Conservation (phyloP, 2,888 invertebrate genomes). For the Harpalus rubripes region DNA sequence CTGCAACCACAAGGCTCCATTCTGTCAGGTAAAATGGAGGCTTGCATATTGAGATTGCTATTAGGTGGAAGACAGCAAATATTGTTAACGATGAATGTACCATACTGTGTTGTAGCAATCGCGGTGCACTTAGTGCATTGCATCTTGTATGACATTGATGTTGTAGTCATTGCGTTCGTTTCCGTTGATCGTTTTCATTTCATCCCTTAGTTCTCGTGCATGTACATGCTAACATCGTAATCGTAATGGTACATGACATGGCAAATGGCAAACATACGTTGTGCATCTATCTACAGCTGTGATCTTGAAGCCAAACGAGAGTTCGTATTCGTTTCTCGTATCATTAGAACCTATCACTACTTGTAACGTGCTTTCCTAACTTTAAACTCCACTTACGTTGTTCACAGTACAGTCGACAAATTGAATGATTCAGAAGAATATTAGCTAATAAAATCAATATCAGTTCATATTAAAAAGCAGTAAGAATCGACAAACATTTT, state of each 20-base stretch:
- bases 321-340: background rate
- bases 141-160: constrained; percentile 56
- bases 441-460: constrained; percentile 32
- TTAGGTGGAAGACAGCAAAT: constrained; percentile 72
- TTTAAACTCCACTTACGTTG: constrained; percentile 25
- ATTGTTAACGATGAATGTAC: constrained; percentile 66
- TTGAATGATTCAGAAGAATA: constrained; percentile 32
- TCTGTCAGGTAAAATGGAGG: constrained; percentile 90
- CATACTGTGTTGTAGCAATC: constrained; percentile 61
- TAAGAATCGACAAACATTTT: constrained; percentile 32
- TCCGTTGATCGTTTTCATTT: constrained; percentile 20
- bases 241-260: constrained; percentile 16
- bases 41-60: constrained; percentile 79
- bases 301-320: background rate
- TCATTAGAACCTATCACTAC: constrained; percentile 42
- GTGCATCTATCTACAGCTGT: constrained; percentile 44
- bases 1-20: constrained; percentile 90
- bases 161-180: constrained; percentile 47
- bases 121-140: constrained; percentile 54
- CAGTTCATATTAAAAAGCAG: constrained; percentile 32
- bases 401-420: constrained; percentile 32
- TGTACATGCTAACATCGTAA: constrained; percentile 37
- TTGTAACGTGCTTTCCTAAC: constrained; percentile 30
- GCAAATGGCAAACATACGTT: constrained; percentile 31
- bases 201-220: constrained; percentile 40